Evolutionary conservation across 1,140 invertebrate species (phyloP), one percentile per base, ranked within the genome.

Genomic region (Hirudo medicinalis): DNA sequence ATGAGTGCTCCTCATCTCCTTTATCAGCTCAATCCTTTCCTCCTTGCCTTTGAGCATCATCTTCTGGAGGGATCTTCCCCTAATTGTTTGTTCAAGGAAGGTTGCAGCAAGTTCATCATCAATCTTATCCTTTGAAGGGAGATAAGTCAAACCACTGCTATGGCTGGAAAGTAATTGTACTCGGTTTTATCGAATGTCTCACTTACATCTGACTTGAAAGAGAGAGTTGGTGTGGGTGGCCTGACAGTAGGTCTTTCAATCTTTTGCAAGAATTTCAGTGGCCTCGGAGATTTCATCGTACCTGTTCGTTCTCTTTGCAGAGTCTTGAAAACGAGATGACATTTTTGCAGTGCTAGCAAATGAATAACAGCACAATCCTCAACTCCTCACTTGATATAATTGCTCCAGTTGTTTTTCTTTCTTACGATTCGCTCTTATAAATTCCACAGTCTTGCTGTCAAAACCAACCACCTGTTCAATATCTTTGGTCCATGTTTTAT

Each of bases 1-100:
- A 75, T 87, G 85, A 0, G 85, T 86, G 19, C 84, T 85, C 76
- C 86, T 84, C 75, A 90, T 77, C 80, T 89, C 87, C 68, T 87
- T 82, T 8, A 89, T 89, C 32, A 89, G 77, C 75, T 89, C 87
- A 70, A 83, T 83, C 29, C 86, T 86, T 71, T 86, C 85, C 60
- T 87, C 84, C 69, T 87, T 84, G 20, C 87, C 88, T 80, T 88
- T 86, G 78, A 85, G 86, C 84, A 89, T 88, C 85, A 87, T 80
- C 75, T 83, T 86, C 78, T 90, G 88, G 22, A 87, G 84, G 54
- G 88, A 87, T 55, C 88, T 79, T 32, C 88, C 88, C 74, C 86
- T 80, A 20, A 89, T 82, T 6, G 89, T 78, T 76, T 84, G 86
- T 77, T 89, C 88, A 70, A 90, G 77, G 75, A 85, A 81, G 19